Conservation (phyloP, 1,140 invertebrate species). For the Zaprionus ornatus region DNA sequence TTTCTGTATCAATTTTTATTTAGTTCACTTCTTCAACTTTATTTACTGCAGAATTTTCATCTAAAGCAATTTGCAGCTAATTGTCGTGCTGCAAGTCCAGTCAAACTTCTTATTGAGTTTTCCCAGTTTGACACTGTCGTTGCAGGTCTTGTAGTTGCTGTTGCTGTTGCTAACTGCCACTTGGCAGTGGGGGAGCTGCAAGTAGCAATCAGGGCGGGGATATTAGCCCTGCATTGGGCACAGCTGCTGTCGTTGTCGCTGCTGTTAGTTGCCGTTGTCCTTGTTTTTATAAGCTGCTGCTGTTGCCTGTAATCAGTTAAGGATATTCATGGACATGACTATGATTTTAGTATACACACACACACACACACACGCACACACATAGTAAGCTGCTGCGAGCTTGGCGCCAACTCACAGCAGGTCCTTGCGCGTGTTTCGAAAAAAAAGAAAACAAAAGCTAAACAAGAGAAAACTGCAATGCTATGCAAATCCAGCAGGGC, state of each 20-base stretch:
- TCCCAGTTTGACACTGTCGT: background rate
- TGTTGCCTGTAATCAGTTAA: conserved; percentile 77
- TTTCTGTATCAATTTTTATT: background rate
- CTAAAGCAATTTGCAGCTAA: conserved; percentile 20
- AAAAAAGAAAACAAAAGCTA: conserved; percentile 23
- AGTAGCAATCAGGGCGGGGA: conserved; percentile 18
- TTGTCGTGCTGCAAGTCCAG: conserved; percentile 9
- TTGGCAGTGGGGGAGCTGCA: conserved; percentile 5
- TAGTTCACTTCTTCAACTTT: background rate
- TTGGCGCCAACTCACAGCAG: conserved; percentile 72
- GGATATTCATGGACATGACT: conserved; percentile 80
- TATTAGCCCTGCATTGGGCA: conserved; percentile 59
- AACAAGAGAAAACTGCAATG: conserved; percentile 58
- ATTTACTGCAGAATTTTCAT: background rate
- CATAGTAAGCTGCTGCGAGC: background rate
- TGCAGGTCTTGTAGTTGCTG: background rate
- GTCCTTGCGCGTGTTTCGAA: conserved; percentile 36
- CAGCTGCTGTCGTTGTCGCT: conserved; percentile 70
- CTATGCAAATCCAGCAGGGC: conserved; percentile 70
- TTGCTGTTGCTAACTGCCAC: background rate
- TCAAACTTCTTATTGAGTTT: conserved; percentile 22
- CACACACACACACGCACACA: conserved; percentile 26
- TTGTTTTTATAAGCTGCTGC: conserved; percentile 73
- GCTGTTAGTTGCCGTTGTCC: conserved; percentile 41
- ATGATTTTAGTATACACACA: conserved; percentile 66